Percentiles rank a stretch among this genome's conserved stretches.
Evolutionary conservation across 2,888 invertebrate genomes (phyloP).

Genomic region (Germaria angustata): DNA sequence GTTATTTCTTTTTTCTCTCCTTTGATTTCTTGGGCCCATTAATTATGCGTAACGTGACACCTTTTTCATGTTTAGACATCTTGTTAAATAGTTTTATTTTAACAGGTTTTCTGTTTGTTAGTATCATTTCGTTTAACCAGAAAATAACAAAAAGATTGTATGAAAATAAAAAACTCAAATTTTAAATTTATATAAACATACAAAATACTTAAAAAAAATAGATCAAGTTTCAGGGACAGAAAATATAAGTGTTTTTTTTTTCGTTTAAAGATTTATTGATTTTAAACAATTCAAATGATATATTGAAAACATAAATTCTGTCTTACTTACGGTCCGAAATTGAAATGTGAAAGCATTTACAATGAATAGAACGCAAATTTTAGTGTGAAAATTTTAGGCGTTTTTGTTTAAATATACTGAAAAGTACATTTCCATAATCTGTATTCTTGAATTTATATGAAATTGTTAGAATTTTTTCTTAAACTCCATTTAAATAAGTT

Average conservation of each 20-base stretch:
- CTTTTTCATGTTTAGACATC: constrained; percentile 73
- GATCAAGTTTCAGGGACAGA: constrained; percentile 13
- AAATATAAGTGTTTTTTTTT: not conserved
- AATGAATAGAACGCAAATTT: not conserved
- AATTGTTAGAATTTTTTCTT: too few species aligned
- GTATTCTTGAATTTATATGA: too few species aligned
- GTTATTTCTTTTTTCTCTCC: constrained; percentile 54
- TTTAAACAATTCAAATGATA: not conserved
- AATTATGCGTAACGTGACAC: constrained; percentile 79
- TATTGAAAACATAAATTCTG: not conserved
- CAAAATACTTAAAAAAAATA: not conserved
- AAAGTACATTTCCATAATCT: too few species aligned
- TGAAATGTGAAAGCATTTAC: not conserved
- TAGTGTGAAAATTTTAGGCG: too few species aligned
- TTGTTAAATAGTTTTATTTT: constrained; percentile 59
- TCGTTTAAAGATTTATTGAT: not conserved
- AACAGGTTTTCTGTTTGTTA: constrained; percentile 48
- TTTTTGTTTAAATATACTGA: too few species aligned
- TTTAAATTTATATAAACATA: not conserved
- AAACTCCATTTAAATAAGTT: too few species aligned
- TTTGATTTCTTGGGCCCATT: constrained; percentile 68
- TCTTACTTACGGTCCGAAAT: not conserved
- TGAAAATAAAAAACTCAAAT: constrained; percentile 11
- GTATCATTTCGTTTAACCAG: not conserved
- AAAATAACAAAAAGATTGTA: not conserved